Percentiles rank a stretch among this genome's conserved stretches.
Conservation (phyloP, 1,140 invertebrate genomes). For the Nasonia vitripennis region DNA sequence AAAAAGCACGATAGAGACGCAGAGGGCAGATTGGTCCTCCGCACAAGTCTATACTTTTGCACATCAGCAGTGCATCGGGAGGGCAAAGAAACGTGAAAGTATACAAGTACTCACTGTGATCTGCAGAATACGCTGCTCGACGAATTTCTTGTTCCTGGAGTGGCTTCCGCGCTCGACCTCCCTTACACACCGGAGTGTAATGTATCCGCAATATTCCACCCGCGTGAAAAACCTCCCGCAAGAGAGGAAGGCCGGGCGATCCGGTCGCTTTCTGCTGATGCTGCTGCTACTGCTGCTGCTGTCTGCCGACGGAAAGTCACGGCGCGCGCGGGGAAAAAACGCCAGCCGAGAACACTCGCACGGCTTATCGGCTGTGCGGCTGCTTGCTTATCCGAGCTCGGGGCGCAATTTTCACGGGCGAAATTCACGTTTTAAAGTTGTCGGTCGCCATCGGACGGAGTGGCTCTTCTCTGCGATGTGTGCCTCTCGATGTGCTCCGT, state of each 20-base stretch:
- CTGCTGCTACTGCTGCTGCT: not conserved
- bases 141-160: not conserved
- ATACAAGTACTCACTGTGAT: constrained; percentile 26
- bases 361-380: not conserved
- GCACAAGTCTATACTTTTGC: not conserved
- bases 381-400: not conserved
- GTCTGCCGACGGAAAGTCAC: not conserved
- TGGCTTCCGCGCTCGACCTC: not conserved
- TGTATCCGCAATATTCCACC: not conserved
- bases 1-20: not conserved
- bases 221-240: constrained; percentile 20
- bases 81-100: not conserved
- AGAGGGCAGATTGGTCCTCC: not conserved
- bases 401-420: not conserved
- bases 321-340: not conserved
- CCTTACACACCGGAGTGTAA: not conserved
- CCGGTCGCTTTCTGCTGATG: not conserved
- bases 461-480: not conserved
- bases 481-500: not conserved
- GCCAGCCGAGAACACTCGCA: not conserved
- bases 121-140: not conserved
- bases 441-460: constrained; percentile 67
- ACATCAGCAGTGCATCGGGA: not conserved
- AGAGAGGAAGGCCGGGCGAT: not conserved
- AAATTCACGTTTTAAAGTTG: constrained; percentile 74